phyloP scores from a whole-genome alignment of 2,888 invertebrate species.

The Sthenelais limicola region DNA sequence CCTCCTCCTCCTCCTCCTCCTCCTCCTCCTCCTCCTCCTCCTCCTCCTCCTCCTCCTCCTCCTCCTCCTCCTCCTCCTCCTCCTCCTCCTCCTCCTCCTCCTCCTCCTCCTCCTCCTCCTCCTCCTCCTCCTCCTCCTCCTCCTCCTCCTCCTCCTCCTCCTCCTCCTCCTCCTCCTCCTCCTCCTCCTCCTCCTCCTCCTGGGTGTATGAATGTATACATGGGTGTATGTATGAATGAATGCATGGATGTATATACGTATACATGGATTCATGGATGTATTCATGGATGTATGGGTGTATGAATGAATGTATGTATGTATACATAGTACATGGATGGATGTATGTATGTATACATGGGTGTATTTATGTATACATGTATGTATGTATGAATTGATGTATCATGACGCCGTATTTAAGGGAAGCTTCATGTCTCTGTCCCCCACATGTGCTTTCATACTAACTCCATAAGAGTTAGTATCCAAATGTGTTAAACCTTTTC shows the following conservation, averaged over 20 bases:
- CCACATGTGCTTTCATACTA: too few species aligned
- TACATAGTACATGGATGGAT: too few species aligned
- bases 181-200: neutral
- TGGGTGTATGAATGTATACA: too few species aligned
- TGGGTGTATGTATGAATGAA: neutral
- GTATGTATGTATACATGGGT: too few species aligned
- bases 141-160: slow-evolving; percentile 7
- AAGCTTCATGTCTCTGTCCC: too few species aligned
- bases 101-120: slow-evolving; percentile 33
- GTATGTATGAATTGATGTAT: too few species aligned
- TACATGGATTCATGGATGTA: slow-evolving; percentile 1
- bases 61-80: neutral
- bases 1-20: slow-evolving; percentile 13
- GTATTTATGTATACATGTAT: too few species aligned
- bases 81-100: slow-evolving; percentile 8
- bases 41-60: slow-evolving; percentile 2
- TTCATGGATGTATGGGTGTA: too few species aligned
- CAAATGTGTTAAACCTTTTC: too few species aligned
- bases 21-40: neutral
- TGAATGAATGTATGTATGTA: too few species aligned
- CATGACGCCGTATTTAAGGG: too few species aligned
- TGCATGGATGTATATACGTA: neutral
- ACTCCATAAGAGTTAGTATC: too few species aligned
- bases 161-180: neutral
- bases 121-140: slow-evolving; percentile 15